Base-by-base conservation (phyloP, 2,888 invertebrate species). In the Lepetodrilus schrolli region DNA sequence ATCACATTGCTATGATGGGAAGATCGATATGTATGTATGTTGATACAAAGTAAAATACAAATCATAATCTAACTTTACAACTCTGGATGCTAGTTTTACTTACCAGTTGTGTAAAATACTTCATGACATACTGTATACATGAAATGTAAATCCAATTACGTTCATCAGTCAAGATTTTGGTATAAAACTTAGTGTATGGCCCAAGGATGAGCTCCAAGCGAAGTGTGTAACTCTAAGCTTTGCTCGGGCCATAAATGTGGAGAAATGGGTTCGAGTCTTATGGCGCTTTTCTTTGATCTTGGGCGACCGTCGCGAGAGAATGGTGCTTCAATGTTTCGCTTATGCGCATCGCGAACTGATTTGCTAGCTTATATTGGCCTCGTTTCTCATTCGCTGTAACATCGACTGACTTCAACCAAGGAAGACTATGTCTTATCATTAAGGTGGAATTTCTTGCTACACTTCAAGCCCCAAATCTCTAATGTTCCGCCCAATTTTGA, bases 231-330 rank as follows among this genome's bases (percentile, higher is more conserved):
- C 43, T 7, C n/a, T 17, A 4, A 43, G 17, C 58, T 8, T 17
- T 30, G 30, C 34, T 43, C 58, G 26, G n/a, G 13, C 34, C 58
- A 58, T 58, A 58, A 58, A 58, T 30, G 58, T 30, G 17, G 17
- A 26, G 13, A 58, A 58, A 58, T 58, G 58, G 58, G 34, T 30
- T 58, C 17, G 58, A 23, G 30, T 58, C 30, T 58, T 30, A 26
- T 58, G 58, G 34, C 58, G 58, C 30, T 34, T 30, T 34, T 30
- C n/a, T 58, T 58, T 58, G 58, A 58, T 58, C 58, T 58, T 30
- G 10, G 26, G 30, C 30, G 58, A 58, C 58, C 30, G 58, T 58
- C 58, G 58, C 58, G 58, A 58, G 58, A 58, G 58, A 58, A 58
- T 58, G 30, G 58, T 58, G 58, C n/a, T 58, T 58, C 58, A 30